Conservation (phyloP, 2,113 vertebrate species). For the Lasiurus cinereus region DNA sequence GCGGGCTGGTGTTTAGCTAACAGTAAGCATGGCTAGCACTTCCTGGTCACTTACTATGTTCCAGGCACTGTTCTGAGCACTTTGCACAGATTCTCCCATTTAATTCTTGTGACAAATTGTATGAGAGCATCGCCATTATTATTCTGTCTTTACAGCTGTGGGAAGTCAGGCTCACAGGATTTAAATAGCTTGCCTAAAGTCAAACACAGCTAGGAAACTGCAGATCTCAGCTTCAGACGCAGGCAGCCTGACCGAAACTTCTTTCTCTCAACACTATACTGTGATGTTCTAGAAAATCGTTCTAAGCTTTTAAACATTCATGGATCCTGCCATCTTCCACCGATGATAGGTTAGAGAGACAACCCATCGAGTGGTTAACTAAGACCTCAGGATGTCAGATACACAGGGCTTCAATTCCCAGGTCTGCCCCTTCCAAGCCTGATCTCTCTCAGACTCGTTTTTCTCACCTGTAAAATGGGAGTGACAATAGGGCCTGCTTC, state of each 20-base stretch:
- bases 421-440: background rate
- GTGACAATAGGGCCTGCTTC: background rate
- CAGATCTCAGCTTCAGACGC: background rate
- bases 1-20: background rate
- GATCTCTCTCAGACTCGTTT: background rate
- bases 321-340: background rate
- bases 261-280: background rate
- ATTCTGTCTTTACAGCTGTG: background rate
- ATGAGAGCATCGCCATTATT: background rate
- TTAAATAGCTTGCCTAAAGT: background rate
- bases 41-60: slow-evolving; percentile 23
- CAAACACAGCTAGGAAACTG: background rate
- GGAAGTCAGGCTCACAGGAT: background rate
- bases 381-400: background rate
- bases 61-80: slow-evolving; percentile 49
- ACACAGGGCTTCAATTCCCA: background rate
- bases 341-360: background rate
- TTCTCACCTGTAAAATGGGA: slow-evolving; percentile 34
- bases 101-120: background rate
- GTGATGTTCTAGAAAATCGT: background rate
- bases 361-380: background rate
- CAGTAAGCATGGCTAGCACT: background rate
- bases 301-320: background rate
- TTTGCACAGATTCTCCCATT: background rate
- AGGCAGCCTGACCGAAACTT: background rate